Evolutionary conservation across 2,113 vertebrate genomes (phyloP).

Genomic region (Galemys pyrenaicus): DNA sequence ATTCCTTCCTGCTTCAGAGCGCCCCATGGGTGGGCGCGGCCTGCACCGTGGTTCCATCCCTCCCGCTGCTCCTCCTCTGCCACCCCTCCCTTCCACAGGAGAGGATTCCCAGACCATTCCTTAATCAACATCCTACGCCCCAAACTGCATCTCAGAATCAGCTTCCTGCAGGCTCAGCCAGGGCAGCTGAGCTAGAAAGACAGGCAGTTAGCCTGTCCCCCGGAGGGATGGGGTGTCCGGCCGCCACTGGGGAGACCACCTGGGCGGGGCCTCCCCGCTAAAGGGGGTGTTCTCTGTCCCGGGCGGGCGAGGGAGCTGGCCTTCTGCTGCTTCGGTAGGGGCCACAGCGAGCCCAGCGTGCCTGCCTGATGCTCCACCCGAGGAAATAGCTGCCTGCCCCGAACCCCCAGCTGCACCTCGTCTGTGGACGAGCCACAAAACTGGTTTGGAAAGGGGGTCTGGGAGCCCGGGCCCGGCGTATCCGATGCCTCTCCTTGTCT

Average conservation of each 20-base stretch:
- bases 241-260: neutral
- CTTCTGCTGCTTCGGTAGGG: neutral
- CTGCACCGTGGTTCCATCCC: no score
- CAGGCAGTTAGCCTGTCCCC: neutral
- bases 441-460: neutral
- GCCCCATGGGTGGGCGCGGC: neutral
- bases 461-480: neutral
- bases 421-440: neutral
- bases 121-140: neutral
- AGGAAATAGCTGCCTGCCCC: neutral
- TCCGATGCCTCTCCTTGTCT: neutral
- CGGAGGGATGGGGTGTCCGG: neutral
- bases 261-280: neutral
- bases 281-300: neutral
- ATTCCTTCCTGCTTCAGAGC: neutral
- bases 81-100: accelerated
- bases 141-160: neutral
- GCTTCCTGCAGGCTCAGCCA: neutral
- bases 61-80: neutral
- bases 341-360: no score
- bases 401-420: neutral
- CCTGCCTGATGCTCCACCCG: neutral
- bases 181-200: neutral
- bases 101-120: neutral
- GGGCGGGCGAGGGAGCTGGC: neutral